Evolutionary conservation across 2,888 invertebrate genomes (phyloP).

Genomic region (Hypercompe scribonia): DNA sequence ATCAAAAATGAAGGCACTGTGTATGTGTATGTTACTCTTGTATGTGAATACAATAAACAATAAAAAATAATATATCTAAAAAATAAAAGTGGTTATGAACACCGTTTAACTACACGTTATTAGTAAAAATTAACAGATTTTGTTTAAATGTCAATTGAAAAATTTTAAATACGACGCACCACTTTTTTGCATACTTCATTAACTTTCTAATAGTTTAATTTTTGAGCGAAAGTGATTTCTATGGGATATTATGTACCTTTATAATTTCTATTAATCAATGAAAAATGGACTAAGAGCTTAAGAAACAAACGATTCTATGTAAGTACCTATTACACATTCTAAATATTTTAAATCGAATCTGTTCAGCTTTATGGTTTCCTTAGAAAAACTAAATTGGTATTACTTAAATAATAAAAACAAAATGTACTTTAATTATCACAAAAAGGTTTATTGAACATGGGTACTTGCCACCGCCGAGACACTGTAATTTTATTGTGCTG

Average conservation of each 20-base stretch:
- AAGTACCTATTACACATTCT: neutral
- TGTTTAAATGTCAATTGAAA: too few relatives aligned
- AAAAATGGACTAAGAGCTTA: neutral
- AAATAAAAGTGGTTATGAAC: too few relatives aligned
- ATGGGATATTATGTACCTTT: neutral
- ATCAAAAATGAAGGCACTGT: too few relatives aligned
- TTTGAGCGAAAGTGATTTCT: neutral
- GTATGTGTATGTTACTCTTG: too few relatives aligned
- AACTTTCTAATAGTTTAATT: neutral
- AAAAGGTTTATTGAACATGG: neutral
- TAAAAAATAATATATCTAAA: too few relatives aligned
- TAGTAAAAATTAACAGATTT: too few relatives aligned
- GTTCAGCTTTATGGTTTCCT: neutral
- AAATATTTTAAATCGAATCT: neutral
- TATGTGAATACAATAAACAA: too few relatives aligned
- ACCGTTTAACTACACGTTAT: too few relatives aligned
- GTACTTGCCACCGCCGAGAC: neutral
- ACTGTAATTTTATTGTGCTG: slow-evolving; percentile 42
- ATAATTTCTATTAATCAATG: neutral
- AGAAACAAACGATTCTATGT: neutral
- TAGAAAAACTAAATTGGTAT: too few relatives aligned
- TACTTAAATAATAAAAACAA: neutral
- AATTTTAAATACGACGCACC: too few relatives aligned
- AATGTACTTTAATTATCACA: neutral
- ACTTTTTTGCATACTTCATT: too few relatives aligned